phyloP scores from a whole-genome alignment of 1,140 invertebrate genomes.

The Pararge aegeria region DNA sequence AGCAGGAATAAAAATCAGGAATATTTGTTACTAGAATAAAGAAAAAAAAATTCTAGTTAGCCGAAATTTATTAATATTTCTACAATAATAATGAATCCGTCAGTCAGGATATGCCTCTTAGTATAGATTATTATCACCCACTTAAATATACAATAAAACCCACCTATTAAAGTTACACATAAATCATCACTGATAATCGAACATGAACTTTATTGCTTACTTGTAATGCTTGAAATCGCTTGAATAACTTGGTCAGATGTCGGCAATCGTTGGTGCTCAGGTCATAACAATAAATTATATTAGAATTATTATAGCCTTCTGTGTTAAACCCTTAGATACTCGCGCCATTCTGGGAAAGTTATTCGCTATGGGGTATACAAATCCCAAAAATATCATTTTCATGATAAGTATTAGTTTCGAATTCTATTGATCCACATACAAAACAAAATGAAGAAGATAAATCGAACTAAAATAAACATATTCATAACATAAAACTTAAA shows the following conservation, averaged over 20 bases:
- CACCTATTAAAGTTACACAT: conserved; percentile 17
- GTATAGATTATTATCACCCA: conserved; percentile 26
- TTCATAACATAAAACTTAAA: no score
- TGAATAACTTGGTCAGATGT: conserved; percentile 2
- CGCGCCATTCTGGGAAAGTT: neutral
- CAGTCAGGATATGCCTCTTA: neutral
- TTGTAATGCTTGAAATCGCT: conserved; percentile 8
- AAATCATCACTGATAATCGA: neutral
- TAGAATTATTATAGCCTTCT: conserved; percentile 27
- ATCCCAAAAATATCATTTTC: no score
- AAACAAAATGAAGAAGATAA: no score
- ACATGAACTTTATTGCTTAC: conserved; percentile 8
- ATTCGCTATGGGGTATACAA: neutral
- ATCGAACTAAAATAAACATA: no score
- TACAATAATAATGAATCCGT: neutral
- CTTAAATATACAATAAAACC: conserved; percentile 30
- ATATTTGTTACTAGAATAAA: no score
- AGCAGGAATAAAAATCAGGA: no score
- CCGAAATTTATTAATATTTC: no score
- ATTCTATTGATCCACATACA: no score
- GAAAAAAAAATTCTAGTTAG: no score
- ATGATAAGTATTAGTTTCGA: no score
- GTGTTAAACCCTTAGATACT: conserved; percentile 8
- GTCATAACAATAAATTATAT: conserved; percentile 30
- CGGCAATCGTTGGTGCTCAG: conserved; percentile 17